Percentiles rank a stretch among this genome's conserved stretches.
phyloP scores from a whole-genome alignment of 1,140 invertebrate species.

The Spodoptera litura region DNA sequence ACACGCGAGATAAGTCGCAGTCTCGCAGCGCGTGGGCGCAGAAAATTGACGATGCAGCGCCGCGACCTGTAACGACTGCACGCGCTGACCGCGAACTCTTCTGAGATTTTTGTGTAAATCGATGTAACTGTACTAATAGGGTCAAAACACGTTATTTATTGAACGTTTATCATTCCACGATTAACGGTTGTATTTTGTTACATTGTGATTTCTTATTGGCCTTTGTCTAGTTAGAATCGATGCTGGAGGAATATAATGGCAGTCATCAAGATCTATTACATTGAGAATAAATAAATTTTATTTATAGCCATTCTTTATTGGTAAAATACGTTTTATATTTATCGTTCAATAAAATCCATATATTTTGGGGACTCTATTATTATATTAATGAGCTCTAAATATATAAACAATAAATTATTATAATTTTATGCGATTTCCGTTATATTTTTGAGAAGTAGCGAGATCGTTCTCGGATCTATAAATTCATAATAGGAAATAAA shows the following conservation, averaged over 20 bases:
- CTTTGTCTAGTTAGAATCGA: not conserved
- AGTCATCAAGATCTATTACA: constrained; percentile 19
- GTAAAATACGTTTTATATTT: constrained; percentile 23
- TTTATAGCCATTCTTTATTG: constrained; percentile 37
- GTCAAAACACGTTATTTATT: constrained; percentile 38
- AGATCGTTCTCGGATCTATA: constrained; percentile 55
- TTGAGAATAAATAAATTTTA: constrained; percentile 23
- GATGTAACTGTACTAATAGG: constrained; percentile 44
- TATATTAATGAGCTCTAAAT: constrained; percentile 45
- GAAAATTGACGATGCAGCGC: constrained; percentile 67
- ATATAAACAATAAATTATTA: constrained; percentile 46
- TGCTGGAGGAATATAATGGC: constrained; percentile 2
- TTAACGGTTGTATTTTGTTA: constrained; percentile 31
- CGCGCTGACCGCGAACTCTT: constrained; percentile 51
- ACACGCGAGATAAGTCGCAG: constrained; percentile 71
- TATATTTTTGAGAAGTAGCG: constrained; percentile 52
- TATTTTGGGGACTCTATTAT: constrained; percentile 29
- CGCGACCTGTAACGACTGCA: constrained; percentile 48
- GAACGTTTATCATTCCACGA: constrained; percentile 20
- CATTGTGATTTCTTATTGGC: constrained; percentile 30
- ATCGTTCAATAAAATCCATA: constrained; percentile 30
- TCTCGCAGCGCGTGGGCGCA: constrained; percentile 68
- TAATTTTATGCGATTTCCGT: constrained; percentile 46
- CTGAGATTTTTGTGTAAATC: constrained; percentile 55
- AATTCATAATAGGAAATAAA: constrained; percentile 57